Percentiles rank a stretch among this genome's conserved stretches.
Evolutionary conservation across 2,888 invertebrate genomes (phyloP).

Genomic region (Megaustenia siamemsis): DNA sequence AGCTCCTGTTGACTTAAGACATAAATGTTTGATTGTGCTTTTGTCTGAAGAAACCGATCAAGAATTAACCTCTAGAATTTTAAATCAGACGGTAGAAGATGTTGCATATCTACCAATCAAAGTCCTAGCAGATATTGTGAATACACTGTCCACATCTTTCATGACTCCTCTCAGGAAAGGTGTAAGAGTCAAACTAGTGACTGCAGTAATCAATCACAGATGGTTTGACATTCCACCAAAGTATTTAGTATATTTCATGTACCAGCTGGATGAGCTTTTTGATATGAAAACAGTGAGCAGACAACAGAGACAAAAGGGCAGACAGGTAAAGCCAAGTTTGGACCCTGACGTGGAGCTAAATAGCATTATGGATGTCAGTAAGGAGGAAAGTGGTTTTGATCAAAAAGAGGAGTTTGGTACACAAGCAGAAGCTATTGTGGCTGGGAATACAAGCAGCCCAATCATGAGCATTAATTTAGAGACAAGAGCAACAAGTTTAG

Average conservation of each 20-base stretch:
- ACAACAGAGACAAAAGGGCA: neutral
- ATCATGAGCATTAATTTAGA: conserved; percentile 38
- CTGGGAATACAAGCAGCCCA: neutral
- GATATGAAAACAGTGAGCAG: conserved; percentile 26
- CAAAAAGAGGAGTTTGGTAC: neutral
- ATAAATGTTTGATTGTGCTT: conserved; percentile 19
- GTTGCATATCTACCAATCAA: conserved; percentile 29
- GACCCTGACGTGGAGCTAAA: neutral
- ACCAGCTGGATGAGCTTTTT: conserved; percentile 49
- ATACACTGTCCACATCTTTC: conserved; percentile 12
- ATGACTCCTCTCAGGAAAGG: conserved; percentile 27
- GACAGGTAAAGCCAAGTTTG: neutral
- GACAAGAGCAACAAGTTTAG: conserved; percentile 7
- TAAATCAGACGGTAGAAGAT: conserved; percentile 27
- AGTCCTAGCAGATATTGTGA: conserved; percentile 42
- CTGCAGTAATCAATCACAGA: conserved; percentile 34
- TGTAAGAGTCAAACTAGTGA: neutral
- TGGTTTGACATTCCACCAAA: conserved; percentile 45
- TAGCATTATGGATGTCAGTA: no score
- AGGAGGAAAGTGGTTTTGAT: neutral
- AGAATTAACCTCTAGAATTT: neutral
- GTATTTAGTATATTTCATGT: conserved; percentile 42
- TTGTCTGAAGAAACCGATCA: conserved; percentile 31
- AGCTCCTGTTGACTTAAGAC: conserved; percentile 18
- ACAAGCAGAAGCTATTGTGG: neutral